phyloP scores from a whole-genome alignment of 2,888 invertebrate genomes.

The Pammene aurita region DNA sequence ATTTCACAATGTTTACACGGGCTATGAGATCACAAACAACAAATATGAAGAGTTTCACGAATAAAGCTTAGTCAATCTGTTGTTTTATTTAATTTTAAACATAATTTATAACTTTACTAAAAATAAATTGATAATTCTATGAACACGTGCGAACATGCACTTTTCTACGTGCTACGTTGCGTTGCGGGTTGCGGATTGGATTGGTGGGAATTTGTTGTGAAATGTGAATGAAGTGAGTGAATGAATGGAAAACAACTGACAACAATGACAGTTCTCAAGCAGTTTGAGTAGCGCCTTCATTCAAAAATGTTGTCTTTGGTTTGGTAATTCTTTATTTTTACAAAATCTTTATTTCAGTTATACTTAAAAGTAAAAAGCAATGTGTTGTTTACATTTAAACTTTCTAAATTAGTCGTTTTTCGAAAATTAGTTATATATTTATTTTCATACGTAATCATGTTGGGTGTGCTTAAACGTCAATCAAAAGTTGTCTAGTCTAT shows the following conservation, averaged over 20 bases:
- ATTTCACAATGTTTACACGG: conserved; percentile 52
- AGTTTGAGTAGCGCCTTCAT: conserved; percentile 6
- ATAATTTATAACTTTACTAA: conserved; percentile 6
- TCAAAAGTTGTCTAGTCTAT: conserved; percentile 35
- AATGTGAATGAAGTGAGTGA: conserved; percentile 16
- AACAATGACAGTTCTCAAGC: conserved; percentile 13
- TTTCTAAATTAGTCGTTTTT: background rate
- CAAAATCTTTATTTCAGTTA: background rate
- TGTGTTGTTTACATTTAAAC: background rate
- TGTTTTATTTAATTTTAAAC: conserved; percentile 1
- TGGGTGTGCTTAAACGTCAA: conserved; percentile 26
- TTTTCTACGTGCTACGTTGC: conserved; percentile 24
- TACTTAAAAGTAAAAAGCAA: background rate
- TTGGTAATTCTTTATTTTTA: background rate
- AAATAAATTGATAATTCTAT: conserved; percentile 34
- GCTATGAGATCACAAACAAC: background rate
- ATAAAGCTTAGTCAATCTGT: background rate
- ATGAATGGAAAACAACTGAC: conserved; percentile 9
- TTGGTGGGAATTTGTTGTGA: conserved; percentile 22
- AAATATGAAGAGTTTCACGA: conserved; percentile 2
- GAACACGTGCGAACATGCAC: conserved; percentile 59
- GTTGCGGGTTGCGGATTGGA: no score
- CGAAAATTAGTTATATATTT: background rate
- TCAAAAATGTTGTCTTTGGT: conserved; percentile 14
- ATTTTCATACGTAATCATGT: conserved; percentile 1